Evolutionary conservation across 2,888 invertebrate genomes (phyloP), one percentile per base, ranked within the genome.

Genomic region (Teleogryllus oceanicus): DNA sequence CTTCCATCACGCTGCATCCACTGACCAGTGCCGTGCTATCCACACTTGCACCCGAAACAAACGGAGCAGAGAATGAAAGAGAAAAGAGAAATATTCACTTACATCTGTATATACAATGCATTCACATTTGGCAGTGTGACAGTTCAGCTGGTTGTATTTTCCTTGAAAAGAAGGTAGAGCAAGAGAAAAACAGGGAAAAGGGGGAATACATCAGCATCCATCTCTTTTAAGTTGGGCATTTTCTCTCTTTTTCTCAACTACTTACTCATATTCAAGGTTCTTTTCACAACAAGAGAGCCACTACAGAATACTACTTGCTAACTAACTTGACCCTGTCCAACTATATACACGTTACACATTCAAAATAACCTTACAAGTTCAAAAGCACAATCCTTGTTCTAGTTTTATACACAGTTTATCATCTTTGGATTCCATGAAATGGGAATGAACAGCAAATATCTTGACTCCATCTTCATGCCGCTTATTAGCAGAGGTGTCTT

Each of bases 71-170:
- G 62, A 62, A 62, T 62, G 62, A 62, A 16, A 62, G 62, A 62
- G 62, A 62, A 62, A 62, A 62, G 62, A 62, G 62, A 62, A 62
- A 62, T 62, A 62, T 62, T 62, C 49, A 77, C 77, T 77, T 77
- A 77, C 50, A 77, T 50, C 76, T 78, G 62, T 81, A 81, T 81
- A 37, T 81, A 81, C 81, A 81, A 81, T 80, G 81, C 77, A 78
- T 80, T 80, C 81, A 81, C 81, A 81, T 78, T 80, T 81, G 81
- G 81, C 81, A 81, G 81, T 81, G 81, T 79, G 81, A 80, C 78
- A 51, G 74, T 50, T 75, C 77, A 81, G 81, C 81, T 81, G 81
- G 81, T 78, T 80, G 80, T 21, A 78, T 79, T 20, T 49, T 77
- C n/a, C 77, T 77, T 77, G 62, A 62, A 62, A 62, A 62, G 62